A percentile compares a stretch with the other conserved stretches of the same genome.
phyloP scores from a whole-genome alignment of 1,140 invertebrate species.

The Frieseomelitta varia region DNA sequence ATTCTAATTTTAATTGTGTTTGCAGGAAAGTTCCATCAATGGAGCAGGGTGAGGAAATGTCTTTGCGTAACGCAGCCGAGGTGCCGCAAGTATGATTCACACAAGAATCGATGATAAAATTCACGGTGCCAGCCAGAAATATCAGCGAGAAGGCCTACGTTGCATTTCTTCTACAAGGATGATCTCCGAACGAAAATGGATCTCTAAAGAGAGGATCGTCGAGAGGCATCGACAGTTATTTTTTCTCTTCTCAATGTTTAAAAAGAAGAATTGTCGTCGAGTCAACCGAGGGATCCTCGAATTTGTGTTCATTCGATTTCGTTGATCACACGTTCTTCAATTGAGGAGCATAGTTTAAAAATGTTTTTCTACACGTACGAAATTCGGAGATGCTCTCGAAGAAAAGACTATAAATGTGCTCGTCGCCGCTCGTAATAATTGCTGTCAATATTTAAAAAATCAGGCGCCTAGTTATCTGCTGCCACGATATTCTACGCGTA shows the following conservation, averaged over 20 bases:
- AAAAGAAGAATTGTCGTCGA: background rate
- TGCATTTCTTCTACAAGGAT: slow-evolving; percentile 47
- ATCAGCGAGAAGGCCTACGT: slow-evolving; percentile 35
- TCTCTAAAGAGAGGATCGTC: background rate
- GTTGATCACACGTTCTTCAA: background rate
- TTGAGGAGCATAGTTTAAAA: background rate
- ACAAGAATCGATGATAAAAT: slow-evolving; percentile 15
- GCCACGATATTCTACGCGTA: slow-evolving; percentile 46
- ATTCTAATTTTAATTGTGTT: background rate
- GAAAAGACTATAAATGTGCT: slow-evolving; percentile 42
- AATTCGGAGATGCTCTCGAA: slow-evolving; percentile 11
- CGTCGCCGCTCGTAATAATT: slow-evolving; percentile 15
- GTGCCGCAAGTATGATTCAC: slow-evolving; percentile 75
- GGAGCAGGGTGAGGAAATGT: slow-evolving; percentile 71
- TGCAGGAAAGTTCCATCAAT: slow-evolving; percentile 72
- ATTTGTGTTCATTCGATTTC: slow-evolving; percentile 11
- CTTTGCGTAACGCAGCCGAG: slow-evolving; percentile 61
- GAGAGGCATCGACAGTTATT: background rate
- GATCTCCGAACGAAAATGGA: slow-evolving; percentile 19
- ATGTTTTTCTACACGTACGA: background rate
- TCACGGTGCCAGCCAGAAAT: slow-evolving; percentile 24
- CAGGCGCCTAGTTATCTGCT: slow-evolving; percentile 44
- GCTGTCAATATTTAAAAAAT: slow-evolving; percentile 46
- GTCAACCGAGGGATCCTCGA: background rate
- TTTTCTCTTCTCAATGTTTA: background rate